Percentiles rank a stretch among this genome's conserved stretches.
phyloP scores from a whole-genome alignment of 2,113 vertebrate species.

The Ptilorrhoa leucosticta region DNA sequence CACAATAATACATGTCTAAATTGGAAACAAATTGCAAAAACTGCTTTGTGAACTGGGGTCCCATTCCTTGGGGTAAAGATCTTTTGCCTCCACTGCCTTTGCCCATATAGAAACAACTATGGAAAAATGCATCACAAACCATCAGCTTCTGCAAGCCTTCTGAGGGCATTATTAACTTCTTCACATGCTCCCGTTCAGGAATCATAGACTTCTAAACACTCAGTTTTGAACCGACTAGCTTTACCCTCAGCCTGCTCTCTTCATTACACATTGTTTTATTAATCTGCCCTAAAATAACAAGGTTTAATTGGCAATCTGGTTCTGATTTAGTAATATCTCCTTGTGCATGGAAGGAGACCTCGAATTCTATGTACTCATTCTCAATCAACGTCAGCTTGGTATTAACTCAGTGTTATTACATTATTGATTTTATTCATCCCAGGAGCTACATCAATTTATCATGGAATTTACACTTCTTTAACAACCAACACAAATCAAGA shows the following conservation, averaged over 20 bases:
- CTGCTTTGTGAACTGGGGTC: neutral
- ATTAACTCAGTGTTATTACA: conserved; percentile 42
- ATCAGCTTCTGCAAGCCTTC: neutral
- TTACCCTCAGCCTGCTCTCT: neutral
- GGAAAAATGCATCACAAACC: neutral
- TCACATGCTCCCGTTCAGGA: neutral
- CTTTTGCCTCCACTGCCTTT: neutral
- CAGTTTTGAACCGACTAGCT: neutral
- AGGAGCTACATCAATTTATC: conserved; percentile 47
- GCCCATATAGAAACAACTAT: neutral
- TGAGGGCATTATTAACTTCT: neutral
- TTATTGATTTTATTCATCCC: conserved; percentile 57
- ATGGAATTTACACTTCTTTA: conserved; percentile 47
- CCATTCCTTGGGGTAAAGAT: neutral
- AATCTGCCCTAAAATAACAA: conserved; percentile 37
- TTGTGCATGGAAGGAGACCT: conserved; percentile 34
- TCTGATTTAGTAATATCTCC: conserved; percentile 43
- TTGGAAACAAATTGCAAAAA: neutral
- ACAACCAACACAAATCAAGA: conserved; percentile 45
- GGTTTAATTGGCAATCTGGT: conserved; percentile 36
- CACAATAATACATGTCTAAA: neutral
- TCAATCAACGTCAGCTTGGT: conserved; percentile 30
- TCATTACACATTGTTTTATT: neutral
- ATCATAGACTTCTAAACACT: neutral
- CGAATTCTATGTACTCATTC: conserved; percentile 22